These are phyloP conservation scores for Styela plicata DNA, from an alignment of 23 tunicate genomes.

Conservation along the genomic window DNA sequence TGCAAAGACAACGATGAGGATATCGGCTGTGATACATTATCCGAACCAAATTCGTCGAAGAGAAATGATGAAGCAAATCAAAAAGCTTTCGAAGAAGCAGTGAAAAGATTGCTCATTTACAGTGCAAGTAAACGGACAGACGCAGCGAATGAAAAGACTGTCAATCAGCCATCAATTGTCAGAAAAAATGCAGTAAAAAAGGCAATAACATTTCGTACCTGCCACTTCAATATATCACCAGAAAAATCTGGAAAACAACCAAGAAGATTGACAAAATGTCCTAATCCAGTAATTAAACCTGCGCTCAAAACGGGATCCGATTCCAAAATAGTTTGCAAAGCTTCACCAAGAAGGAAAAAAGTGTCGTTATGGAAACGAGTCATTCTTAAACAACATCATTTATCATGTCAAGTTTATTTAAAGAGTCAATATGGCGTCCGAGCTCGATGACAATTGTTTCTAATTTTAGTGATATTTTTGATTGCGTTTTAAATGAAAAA, in stretches of 20 bases:
- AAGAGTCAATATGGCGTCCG: not conserved
- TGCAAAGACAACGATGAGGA: not conserved
- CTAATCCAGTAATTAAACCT: not conserved
- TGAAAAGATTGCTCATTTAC: not conserved
- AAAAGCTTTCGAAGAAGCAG: not conserved
- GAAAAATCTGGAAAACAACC: not conserved
- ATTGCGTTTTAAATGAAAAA: too few species aligned
- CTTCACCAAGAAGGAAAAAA: not conserved
- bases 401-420: not conserved
- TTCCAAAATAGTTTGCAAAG: not conserved
- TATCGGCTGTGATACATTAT: too few species aligned
- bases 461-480: too few species aligned
- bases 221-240: not conserved
- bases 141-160: not conserved
- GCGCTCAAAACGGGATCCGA: not conserved
- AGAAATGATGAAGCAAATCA: not conserved
- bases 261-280: not conserved
- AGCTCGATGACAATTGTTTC: too few species aligned
- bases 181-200: not conserved
- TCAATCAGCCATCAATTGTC: not conserved
- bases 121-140: not conserved
- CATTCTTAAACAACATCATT: not conserved
- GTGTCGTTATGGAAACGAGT: not conserved
- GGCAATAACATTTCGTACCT: not conserved
- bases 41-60: not conserved